Evolutionary conservation across 2,113 vertebrate species (phyloP).

Genomic region (Caloenas nicobarica): DNA sequence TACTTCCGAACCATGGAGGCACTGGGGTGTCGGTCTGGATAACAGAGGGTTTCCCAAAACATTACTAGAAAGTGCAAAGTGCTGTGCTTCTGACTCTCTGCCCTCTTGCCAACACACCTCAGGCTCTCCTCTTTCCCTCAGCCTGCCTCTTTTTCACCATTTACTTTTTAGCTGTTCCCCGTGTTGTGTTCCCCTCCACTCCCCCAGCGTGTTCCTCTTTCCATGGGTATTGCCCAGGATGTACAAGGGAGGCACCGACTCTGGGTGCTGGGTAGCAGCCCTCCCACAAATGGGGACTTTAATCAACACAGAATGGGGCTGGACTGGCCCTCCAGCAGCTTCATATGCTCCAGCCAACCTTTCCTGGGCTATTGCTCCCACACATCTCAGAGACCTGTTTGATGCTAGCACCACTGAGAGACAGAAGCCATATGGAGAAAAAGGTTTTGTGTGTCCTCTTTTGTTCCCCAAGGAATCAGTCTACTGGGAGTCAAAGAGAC

Average conservation of each 20-base stretch:
- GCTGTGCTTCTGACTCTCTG: neutral
- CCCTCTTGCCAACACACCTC: neutral
- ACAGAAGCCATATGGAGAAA: neutral
- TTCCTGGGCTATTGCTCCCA: neutral
- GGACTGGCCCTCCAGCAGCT: neutral
- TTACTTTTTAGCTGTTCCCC: neutral
- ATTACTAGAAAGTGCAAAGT: neutral
- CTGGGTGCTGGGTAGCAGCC: neutral
- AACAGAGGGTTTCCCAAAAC: neutral
- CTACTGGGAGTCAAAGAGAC: neutral
- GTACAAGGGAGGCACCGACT: neutral
- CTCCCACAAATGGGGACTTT: neutral
- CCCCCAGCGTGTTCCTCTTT: rapidly evolving
- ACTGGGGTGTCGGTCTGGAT: rapidly evolving
- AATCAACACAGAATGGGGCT: neutral
- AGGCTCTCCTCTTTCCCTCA: neutral
- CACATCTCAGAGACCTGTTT: neutral
- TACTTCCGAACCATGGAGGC: neutral
- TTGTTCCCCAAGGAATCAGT: neutral
- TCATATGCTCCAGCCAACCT: neutral
- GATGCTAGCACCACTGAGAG: neutral
- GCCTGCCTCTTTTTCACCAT: neutral
- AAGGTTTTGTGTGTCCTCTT: neutral
- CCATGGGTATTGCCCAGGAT: rapidly evolving
- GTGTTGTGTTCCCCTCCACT: rapidly evolving